Conservation (phyloP, 1,140 invertebrate genomes). For the Drosophila ercepeae region DNA sequence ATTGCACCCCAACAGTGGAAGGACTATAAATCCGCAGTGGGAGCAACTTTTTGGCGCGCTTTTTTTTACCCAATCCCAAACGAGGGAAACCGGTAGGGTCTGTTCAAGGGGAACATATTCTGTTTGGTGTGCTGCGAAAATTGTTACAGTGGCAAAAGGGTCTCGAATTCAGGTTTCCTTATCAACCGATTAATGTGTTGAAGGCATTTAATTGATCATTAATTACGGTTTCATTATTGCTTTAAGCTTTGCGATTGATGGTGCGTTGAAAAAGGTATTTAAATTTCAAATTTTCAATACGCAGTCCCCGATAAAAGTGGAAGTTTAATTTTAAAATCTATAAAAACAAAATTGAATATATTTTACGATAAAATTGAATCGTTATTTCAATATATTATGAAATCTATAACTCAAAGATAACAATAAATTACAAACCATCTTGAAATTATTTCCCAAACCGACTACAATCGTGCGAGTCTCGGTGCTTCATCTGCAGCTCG, state of each 20-base stretch:
- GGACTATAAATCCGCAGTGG: constrained; percentile 41
- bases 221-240: constrained; percentile 11
- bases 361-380: no score
- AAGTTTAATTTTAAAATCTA: no score
- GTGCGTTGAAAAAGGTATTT: no score
- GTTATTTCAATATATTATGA: background rate
- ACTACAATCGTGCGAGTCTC: background rate
- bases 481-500: constrained; percentile 51
- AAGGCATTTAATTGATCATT: constrained; percentile 16
- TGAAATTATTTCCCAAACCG: constrained; percentile 26
- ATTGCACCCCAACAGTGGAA: constrained; percentile 17
- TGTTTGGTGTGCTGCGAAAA: constrained; percentile 2
- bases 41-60: constrained; percentile 38
- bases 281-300: no score
- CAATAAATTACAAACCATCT: constrained; percentile 39
- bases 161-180: background rate
- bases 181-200: background rate
- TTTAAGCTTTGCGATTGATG: background rate
- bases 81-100: constrained; percentile 4
- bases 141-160: constrained; percentile 3
- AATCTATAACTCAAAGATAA: background rate
- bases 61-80: constrained; percentile 8
- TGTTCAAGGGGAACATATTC: constrained; percentile 1
- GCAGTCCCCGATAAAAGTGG: no score
- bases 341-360: no score